Conservation (phyloP, 2,797 vertebrate species). For the Syndactyla subalaris region DNA sequence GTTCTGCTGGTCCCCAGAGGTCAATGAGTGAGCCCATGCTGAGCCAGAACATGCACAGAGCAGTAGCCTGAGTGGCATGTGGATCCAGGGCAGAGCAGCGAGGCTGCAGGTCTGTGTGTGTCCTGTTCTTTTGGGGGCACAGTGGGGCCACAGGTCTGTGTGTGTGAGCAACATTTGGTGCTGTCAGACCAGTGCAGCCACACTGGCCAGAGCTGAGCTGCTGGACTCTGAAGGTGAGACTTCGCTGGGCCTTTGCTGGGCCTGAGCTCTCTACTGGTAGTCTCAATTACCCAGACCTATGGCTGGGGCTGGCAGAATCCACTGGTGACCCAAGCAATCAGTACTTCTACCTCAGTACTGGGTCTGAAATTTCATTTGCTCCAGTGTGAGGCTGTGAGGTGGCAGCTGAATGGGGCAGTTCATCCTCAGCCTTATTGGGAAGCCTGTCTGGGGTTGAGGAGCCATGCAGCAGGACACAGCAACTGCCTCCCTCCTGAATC, state of each 20-base stretch:
- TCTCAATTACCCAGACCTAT: neutral
- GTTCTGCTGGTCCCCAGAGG: neutral
- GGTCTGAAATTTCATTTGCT: neutral
- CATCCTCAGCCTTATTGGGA: neutral
- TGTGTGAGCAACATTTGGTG: neutral
- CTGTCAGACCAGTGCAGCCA: neutral
- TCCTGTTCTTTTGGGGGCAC: neutral
- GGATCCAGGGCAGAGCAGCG: neutral
- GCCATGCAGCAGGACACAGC: neutral
- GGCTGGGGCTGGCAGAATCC: neutral
- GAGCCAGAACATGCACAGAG: accelerated
- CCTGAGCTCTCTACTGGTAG: neutral
- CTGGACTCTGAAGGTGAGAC: neutral
- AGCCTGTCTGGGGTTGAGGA: neutral
- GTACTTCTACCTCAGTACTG: neutral
- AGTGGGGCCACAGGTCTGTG: neutral
- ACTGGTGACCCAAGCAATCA: neutral
- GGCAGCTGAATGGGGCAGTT: neutral
- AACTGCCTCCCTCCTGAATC: neutral
- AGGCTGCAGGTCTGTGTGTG: accelerated
- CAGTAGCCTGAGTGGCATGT: accelerated
- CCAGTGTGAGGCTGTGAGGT: neutral
- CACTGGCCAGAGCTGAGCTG: neutral
- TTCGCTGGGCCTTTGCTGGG: neutral
- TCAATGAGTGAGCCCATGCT: accelerated